A percentile compares a stretch with the other conserved stretches of the same genome.
These are phyloP conservation scores for Tetragnatha montana DNA, from an alignment of 2,888 invertebrate species.

Conservation along the genomic window DNA sequence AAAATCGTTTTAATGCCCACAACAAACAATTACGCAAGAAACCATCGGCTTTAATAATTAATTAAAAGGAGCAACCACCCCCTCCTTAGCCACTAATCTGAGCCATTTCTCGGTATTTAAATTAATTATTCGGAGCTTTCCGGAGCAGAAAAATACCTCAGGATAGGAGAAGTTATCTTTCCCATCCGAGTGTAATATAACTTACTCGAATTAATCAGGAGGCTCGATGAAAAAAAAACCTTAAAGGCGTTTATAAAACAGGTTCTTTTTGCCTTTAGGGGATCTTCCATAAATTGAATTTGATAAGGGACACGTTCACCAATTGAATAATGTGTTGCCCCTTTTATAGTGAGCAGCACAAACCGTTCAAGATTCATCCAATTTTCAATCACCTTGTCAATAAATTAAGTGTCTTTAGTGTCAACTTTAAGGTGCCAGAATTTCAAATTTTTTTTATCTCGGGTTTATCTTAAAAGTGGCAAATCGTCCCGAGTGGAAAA, in stretches of 20 bases:
- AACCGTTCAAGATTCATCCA: no score
- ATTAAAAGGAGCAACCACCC: background rate
- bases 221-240: background rate
- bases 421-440: no score
- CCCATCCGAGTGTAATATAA: background rate
- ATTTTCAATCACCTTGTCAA: no score
- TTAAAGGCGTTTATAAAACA: background rate
- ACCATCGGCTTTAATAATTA: background rate
- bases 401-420: no score
- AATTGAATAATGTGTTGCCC: no score
- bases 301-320: no score
- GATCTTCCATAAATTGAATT: no score
- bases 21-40: background rate
- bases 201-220: background rate
- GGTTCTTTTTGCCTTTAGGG: background rate
- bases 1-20: background rate
- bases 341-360: no score
- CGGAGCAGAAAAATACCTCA: background rate
- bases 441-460: no score
- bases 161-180: background rate
- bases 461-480: no score
- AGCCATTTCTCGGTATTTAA: background rate
- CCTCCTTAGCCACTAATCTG: background rate
- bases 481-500: no score
- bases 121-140: background rate